Conservation (phyloP, 2,888 invertebrate genomes). For the Dorcus hopei region DNA sequence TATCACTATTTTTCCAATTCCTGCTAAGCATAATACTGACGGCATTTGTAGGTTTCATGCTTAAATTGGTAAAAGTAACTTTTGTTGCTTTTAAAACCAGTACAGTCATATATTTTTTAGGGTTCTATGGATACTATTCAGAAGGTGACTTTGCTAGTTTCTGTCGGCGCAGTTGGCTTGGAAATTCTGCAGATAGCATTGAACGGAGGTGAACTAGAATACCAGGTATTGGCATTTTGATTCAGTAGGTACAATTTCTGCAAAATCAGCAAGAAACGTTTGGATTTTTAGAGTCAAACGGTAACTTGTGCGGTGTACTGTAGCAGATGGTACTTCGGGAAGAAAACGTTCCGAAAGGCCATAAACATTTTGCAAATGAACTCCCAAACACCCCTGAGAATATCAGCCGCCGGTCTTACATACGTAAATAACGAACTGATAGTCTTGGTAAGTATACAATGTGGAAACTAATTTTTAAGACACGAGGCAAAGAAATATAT, state of each 20-base stretch:
- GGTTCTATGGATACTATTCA: conserved; percentile 9
- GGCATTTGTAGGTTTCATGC: conserved; percentile 9
- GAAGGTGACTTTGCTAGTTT: conserved; percentile 4
- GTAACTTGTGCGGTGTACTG: conserved; percentile 14
- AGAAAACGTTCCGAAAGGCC: conserved; percentile 6
- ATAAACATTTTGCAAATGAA: conserved; percentile 12
- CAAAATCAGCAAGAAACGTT: too few species aligned
- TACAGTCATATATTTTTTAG: conserved; percentile 1
- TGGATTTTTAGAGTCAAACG: conserved; percentile 11
- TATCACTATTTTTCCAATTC: conserved; percentile 7
- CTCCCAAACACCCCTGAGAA: conserved; percentile 9
- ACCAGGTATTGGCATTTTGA: neutral
- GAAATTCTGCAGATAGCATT: conserved; percentile 9
- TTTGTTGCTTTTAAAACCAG: neutral
- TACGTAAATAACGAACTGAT: conserved; percentile 16
- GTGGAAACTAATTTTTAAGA: too few species aligned
- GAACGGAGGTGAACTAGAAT: conserved; percentile 11
- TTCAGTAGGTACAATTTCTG: too few species aligned
- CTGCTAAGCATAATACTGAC: conserved; percentile 8
- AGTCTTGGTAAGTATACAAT: conserved; percentile 12
- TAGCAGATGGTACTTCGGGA: conserved; percentile 18
- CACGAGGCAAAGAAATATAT: too few species aligned
- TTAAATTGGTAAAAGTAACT: conserved; percentile 5
- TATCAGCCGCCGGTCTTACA: conserved; percentile 15
- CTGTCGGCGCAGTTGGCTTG: conserved; percentile 3